Conservation (phyloP, 2,113 vertebrate species). For the Eurypyga helias region DNA sequence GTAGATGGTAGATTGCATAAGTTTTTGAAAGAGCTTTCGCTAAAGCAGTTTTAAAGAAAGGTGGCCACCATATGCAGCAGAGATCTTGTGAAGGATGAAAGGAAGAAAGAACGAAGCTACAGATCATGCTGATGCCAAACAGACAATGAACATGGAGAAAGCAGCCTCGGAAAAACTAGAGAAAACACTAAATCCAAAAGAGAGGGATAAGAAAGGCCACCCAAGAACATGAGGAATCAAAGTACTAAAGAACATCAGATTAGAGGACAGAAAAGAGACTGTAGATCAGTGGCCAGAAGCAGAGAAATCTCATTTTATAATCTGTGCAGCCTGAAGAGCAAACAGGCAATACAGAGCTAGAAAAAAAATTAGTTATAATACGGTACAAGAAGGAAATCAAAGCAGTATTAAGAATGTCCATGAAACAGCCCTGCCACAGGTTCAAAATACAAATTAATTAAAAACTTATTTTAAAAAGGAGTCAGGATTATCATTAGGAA, state of each 20-base stretch:
- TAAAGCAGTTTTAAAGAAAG: constrained; percentile 68
- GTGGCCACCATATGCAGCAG: constrained; percentile 64
- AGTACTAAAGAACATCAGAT: constrained; percentile 67
- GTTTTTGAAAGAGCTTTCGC: constrained; percentile 67
- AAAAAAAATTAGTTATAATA: neutral
- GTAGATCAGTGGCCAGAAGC: constrained; percentile 56
- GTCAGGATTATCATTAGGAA: neutral
- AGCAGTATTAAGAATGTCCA: neutral
- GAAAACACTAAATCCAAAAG: constrained; percentile 63
- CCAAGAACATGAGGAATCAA: constrained; percentile 69
- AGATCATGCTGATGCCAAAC: constrained; percentile 68
- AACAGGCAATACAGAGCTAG: constrained; percentile 7
- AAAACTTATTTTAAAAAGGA: neutral
- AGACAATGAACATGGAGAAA: constrained; percentile 72
- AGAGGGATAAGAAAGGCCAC: constrained; percentile 67
- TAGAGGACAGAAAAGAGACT: constrained; percentile 62
- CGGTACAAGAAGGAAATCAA: constrained; percentile 20
- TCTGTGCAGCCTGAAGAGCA: constrained; percentile 39
- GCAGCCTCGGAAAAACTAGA: constrained; percentile 35
- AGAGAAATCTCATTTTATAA: constrained; percentile 58
- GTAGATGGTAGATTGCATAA: constrained; percentile 30
- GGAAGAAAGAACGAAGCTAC: constrained; percentile 48
- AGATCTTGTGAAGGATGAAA: constrained; percentile 72
- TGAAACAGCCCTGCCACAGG: neutral
- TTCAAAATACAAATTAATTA: neutral